These are phyloP conservation scores for Esox niger DNA, from an alignment of 2,113 vertebrate species.

Conservation along the genomic window DNA sequence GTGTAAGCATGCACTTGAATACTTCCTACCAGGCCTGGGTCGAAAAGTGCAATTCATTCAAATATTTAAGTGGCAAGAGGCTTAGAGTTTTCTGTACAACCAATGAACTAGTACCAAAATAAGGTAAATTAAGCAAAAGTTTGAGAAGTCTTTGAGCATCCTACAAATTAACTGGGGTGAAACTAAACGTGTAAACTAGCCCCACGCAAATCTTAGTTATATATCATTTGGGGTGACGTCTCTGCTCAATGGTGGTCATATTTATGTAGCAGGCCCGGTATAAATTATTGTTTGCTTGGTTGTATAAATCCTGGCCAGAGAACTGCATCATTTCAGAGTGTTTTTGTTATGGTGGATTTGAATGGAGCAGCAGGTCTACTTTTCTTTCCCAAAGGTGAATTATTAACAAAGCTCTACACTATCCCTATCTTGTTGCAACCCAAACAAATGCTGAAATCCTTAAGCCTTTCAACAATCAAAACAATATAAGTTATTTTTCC, in stretches of 20 bases:
- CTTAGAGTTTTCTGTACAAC: too few species aligned
- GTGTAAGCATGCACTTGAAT: slow-evolving; percentile 70
- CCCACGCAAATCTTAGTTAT: neutral
- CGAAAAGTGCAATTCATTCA: too few species aligned
- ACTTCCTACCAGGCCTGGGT: neutral
- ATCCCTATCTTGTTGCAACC: slow-evolving; percentile 38
- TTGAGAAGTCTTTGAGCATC: neutral
- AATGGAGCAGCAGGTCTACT: slow-evolving; percentile 17
- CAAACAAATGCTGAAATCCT: slow-evolving; percentile 4
- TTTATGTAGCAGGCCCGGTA: neutral
- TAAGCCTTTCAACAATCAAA: slow-evolving; percentile 2
- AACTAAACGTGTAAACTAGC: neutral
- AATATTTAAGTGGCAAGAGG: too few species aligned
- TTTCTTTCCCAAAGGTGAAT: slow-evolving; percentile 53
- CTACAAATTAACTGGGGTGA: neutral
- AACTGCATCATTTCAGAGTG: neutral
- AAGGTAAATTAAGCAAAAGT: too few species aligned
- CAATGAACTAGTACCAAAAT: too few species aligned
- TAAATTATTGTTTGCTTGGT: too few species aligned
- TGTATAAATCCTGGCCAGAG: neutral
- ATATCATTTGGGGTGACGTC: neutral
- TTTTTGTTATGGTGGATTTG: slow-evolving; percentile 55
- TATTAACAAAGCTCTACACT: slow-evolving; percentile 50
- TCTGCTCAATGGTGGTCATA: too few species aligned
- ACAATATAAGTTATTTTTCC: neutral